Evolutionary conservation across 2,113 vertebrate species (phyloP).

Genomic region (Todiramphus chloris): DNA sequence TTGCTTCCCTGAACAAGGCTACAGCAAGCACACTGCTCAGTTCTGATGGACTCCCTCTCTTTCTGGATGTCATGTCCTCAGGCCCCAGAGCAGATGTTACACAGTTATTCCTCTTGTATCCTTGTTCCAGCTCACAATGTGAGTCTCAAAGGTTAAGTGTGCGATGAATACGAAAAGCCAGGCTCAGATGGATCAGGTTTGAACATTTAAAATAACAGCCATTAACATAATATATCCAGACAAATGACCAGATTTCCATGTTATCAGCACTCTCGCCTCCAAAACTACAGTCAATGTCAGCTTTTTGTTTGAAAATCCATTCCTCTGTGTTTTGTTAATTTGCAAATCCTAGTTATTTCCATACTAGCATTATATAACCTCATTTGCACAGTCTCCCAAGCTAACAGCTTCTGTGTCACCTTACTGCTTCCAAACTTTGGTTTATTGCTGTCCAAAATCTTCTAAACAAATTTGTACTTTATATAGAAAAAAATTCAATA

Average conservation of each 20-base stretch:
- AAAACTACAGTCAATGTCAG: not conserved
- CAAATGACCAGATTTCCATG: not conserved
- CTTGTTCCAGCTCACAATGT: rapidly evolving
- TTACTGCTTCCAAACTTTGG: not conserved
- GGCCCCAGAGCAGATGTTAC: not conserved
- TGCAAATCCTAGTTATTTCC: not conserved
- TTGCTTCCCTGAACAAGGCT: not conserved
- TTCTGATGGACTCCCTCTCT: not conserved
- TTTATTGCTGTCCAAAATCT: not conserved
- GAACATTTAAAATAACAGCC: not conserved
- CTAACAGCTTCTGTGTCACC: not conserved
- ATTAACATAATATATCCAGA: not conserved
- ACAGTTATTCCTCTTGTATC: not conserved
- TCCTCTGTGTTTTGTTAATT: not conserved
- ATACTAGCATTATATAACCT: not conserved
- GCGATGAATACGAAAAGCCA: not conserved
- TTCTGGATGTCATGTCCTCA: not conserved
- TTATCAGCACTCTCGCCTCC: not conserved
- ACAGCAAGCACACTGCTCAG: rapidly evolving
- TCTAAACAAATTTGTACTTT: not conserved
- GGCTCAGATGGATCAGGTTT: not conserved
- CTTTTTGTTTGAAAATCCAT: not conserved
- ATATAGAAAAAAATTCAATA: not conserved
- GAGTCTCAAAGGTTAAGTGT: not conserved
- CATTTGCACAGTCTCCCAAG: not conserved